A percentile compares a stretch with the other conserved stretches of the same genome.
Evolutionary conservation across 2,888 invertebrate species (phyloP).

Genomic region (Chironomus tentans): DNA sequence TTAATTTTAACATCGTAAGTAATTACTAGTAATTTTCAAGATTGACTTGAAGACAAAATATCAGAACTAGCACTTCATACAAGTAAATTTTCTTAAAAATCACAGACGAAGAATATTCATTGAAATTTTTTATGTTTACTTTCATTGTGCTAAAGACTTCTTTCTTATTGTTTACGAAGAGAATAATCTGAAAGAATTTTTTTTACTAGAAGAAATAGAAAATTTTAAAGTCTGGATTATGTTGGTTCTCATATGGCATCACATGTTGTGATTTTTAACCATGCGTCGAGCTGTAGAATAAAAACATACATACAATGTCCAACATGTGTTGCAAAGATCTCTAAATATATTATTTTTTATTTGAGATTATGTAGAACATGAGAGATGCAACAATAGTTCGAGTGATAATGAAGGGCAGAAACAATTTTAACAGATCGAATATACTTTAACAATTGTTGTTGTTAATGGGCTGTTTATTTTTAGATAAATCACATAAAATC

Average conservation of each 20-base stretch:
- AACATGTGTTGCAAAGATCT: conserved; percentile 1
- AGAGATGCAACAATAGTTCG: too few relatives aligned
- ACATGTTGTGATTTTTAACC: conserved; percentile 11
- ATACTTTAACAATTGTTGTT: not conserved
- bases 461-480: not conserved
- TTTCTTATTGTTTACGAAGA: not conserved
- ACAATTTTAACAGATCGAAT: not conserved
- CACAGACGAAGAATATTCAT: not conserved
- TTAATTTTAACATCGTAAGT: too few relatives aligned
- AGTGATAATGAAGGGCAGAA: not conserved
- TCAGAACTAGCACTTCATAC: too few relatives aligned
- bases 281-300: not conserved
- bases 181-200: not conserved
- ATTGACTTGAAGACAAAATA: too few relatives aligned
- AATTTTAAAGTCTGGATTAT: not conserved
- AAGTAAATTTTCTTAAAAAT: not conserved
- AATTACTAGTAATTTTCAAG: too few relatives aligned
- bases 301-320: not conserved
- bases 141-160: not conserved
- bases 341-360: too few relatives aligned
- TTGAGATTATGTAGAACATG: too few relatives aligned
- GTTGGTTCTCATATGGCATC: not conserved
- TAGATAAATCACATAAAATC: not conserved
- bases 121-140: not conserved
- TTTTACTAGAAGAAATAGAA: not conserved